Conservation (phyloP, 2,113 vertebrate species). For the Centropus unirufus region DNA sequence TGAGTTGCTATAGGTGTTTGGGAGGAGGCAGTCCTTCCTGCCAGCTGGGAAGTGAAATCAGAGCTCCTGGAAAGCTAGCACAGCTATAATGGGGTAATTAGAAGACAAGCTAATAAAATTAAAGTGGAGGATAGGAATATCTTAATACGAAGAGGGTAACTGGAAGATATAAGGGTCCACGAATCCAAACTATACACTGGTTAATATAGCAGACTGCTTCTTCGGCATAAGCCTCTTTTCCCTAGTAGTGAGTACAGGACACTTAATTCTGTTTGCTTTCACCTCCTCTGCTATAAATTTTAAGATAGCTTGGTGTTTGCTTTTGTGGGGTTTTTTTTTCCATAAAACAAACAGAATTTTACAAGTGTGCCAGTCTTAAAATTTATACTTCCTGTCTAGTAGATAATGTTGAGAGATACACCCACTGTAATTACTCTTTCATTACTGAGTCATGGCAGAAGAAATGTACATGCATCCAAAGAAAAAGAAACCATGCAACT, state of each 20-base stretch:
- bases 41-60: not conserved
- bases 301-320: not conserved
- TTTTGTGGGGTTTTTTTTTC: no score
- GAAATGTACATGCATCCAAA: not conserved
- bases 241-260: not conserved
- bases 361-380: not conserved
- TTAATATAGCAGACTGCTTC: not conserved
- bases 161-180: not conserved
- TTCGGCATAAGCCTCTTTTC: not conserved
- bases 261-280: not conserved
- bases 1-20: not conserved
- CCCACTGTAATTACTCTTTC: not conserved
- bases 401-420: not conserved
- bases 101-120: not conserved
- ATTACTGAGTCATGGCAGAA: not conserved
- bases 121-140: not conserved
- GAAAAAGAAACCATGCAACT: not conserved
- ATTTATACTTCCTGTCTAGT: not conserved
- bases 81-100: not conserved
- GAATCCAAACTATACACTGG: not conserved
- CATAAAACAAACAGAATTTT: not conserved
- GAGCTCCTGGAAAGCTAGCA: not conserved
- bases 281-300: not conserved
- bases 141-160: not conserved
- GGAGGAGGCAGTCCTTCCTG: not conserved